These are phyloP conservation scores for Melopsittacus undulatus DNA, from an alignment of 2,797 vertebrate species.

Conservation along the genomic window DNA sequence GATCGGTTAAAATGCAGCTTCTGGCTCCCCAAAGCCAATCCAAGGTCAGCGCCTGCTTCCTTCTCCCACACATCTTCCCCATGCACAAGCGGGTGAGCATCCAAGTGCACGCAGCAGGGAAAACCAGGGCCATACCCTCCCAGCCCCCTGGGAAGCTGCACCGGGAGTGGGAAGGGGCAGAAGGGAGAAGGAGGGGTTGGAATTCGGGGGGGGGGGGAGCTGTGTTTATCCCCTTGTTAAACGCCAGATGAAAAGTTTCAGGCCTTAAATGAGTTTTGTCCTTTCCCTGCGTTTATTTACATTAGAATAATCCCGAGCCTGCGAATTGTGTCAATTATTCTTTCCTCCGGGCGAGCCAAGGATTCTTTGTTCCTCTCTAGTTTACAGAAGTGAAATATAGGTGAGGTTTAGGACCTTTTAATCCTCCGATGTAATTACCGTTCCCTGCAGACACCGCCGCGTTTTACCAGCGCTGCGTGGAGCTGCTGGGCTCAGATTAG, in stretches of 20 bases:
- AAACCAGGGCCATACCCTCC: not conserved
- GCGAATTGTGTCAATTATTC: conserved; percentile 44
- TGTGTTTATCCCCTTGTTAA: conserved; percentile 4
- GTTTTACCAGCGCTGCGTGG: conserved; percentile 71
- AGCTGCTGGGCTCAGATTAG: conserved; percentile 79
- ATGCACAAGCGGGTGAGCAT: not conserved
- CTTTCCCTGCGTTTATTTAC: conserved; percentile 41
- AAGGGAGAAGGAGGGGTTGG: not conserved
- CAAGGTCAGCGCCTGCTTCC: not conserved
- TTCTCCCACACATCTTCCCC: not conserved
- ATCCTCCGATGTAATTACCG: conserved; percentile 81
- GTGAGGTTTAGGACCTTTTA: conserved; percentile 76
- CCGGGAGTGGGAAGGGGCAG: not conserved
- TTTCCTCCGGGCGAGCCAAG: conserved; percentile 30
- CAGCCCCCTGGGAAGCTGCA: not conserved
- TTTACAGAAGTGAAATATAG: conserved; percentile 66
- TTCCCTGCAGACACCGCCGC: conserved; percentile 76
- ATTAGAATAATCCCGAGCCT: conserved; percentile 28
- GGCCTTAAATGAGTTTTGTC: not conserved
- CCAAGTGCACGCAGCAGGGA: not conserved
- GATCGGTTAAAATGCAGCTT: not conserved
- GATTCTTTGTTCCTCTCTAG: conserved; percentile 54
- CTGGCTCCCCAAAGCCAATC: not conserved
- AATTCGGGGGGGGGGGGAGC: not conserved
- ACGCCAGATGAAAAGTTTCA: not conserved